Conservation (phyloP, 2,888 invertebrate species). For the Chromoteleia sp. region DNA sequence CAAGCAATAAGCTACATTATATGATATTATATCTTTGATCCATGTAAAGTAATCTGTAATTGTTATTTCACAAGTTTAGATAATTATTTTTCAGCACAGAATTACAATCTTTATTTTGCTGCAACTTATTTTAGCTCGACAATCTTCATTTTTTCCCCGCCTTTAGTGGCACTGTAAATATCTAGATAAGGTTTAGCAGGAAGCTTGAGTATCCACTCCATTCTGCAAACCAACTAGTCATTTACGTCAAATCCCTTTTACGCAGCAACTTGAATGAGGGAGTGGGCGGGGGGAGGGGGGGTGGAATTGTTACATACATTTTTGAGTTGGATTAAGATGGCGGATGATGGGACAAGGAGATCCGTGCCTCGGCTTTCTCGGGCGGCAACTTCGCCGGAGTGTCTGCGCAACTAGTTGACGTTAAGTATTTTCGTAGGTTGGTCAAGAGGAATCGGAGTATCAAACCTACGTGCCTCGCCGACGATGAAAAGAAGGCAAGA, state of each 20-base stretch:
- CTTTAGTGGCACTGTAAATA: slow-evolving; percentile 22
- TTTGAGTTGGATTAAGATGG: slow-evolving; percentile 40
- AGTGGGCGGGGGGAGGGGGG: no score
- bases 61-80: no score
- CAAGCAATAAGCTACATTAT: no score
- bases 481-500: slow-evolving; percentile 52
- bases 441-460: slow-evolving; percentile 62
- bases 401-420: slow-evolving; percentile 55
- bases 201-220: slow-evolving; percentile 30
- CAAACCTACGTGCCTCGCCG: slow-evolving; percentile 35
- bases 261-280: slow-evolving; percentile 22
- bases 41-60: no score
- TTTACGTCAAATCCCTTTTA: slow-evolving; percentile 50
- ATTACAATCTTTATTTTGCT: slow-evolving; percentile 8
- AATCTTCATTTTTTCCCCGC: slow-evolving; percentile 12
- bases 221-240: slow-evolving; percentile 42
- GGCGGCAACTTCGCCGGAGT: slow-evolving; percentile 27
- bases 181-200: slow-evolving; percentile 29
- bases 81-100: neutral
- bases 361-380: slow-evolving; percentile 24
- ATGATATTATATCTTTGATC: no score
- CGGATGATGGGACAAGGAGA: slow-evolving; percentile 29
- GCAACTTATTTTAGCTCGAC: slow-evolving; percentile 4
- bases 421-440: slow-evolving; percentile 60
- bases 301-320: slow-evolving; percentile 43